Evolutionary conservation across 2,888 invertebrate species (phyloP), one percentile per base, ranked within the genome.

Genomic region (Idaea biselata): DNA sequence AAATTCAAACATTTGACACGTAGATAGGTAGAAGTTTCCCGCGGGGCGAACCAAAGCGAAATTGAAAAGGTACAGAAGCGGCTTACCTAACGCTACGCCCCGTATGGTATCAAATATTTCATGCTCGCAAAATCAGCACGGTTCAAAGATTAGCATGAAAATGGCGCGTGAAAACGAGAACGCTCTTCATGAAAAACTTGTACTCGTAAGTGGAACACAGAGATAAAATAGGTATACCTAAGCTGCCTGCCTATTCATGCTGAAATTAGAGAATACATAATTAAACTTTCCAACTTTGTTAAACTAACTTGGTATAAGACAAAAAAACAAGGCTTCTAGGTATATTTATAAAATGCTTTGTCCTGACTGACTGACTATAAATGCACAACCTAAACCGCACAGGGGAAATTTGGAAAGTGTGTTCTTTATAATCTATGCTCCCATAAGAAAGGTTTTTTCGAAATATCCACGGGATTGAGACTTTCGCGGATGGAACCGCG

Each of bases 111-210:
- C 83, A 86, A 86, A 87, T 86, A 88, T 88, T 88, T 86, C 82
- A 86, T 83, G 82, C 79, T 78, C 79, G 73, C 78, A 75, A 84
- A 87, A 87, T 87, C 87, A 86, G 84, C 83, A 80, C 78, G 76
- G 77, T 78, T 74, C 75, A 72, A 79, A 84, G 84, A 88, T 88
- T 88, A 88, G 82, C 86, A 87, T 87, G 84, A 86, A 86, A 89
- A 89, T 85, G 84, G 84, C 69, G 80, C 75, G 81, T 79, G 83
- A 77, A 80, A 84, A 82, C 82, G 82, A 81, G 76, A 77, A 78
- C 74, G 72, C 75, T 68, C 75, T 73, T 77, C 73, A 70, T 73
- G 81, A 79, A 83, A 80, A 73, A 71, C 69, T 65, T 63, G 62
- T 62, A 67, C 61, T 60, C 58, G 59, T 59, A 63, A 68, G 65